Evolutionary conservation across 2,113 vertebrate genomes (phyloP), one percentile per base, ranked within the genome.

Genomic region (Thamnaconus septentrionalis): DNA sequence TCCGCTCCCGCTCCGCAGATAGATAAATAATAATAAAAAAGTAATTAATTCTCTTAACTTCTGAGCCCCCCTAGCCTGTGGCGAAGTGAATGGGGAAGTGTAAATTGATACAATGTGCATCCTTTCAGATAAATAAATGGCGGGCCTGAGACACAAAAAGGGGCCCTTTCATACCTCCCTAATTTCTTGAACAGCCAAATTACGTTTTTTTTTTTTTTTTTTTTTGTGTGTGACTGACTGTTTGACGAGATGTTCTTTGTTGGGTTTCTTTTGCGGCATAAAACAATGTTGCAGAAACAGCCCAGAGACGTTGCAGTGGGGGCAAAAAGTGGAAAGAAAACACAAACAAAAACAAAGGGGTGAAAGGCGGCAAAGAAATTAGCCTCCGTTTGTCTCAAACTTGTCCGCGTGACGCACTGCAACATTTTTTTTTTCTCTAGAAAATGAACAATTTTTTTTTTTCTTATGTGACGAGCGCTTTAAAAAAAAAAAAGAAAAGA

Each of bases 11-110:
- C 78, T 84, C 85, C 69, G 69, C 86, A 91, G 89, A 91, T 90
- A 92, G 90, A 93, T 91, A 91, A 93, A 92, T 91, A 95, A 90
- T 91, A 92, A 91, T 90, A 93, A 95, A 94, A 97, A 97, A 94
- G 94, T 94, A 96, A 98, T 98, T 98, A 97, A 97, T 96, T 98
- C 95, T 94, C 94, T 94, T 92, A 93, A 92, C 93, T 95, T 94
- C 94, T 95, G 95, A 98, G 95, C 94, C 86, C 88, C 18, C 90
- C 89, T 74, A 79, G 95, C 95, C 85, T 78, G 88, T 93, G 94
- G 96, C 93, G 64, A 89, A 92, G 80, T 91, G 91, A 93, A 92
- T 75, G 63, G 71, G 87, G 92, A 90, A 89, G 93, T 91, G 93
- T 85, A 90, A 95, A 94, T 83, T 91, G 90, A 93, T 93, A 95